These are phyloP conservation scores for Illadopsis cleaveri DNA, from an alignment of 2,113 vertebrate species.

Conservation along the genomic window DNA sequence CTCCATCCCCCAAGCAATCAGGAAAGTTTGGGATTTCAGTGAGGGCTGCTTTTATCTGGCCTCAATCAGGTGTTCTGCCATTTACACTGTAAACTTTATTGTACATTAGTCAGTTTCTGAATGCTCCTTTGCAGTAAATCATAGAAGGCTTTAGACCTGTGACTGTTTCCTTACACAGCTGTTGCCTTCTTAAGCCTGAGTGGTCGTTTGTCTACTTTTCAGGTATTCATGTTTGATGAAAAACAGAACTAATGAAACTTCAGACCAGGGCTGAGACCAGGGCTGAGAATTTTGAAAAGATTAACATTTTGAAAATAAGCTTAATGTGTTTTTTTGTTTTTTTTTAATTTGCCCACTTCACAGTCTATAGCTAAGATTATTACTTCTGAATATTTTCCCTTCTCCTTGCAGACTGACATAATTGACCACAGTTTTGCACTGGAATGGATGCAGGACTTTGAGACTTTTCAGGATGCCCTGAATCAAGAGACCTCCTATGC, in stretches of 20 bases:
- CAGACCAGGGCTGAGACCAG: no score
- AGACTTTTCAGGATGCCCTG: conserved; percentile 93
- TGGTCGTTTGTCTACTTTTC: neutral
- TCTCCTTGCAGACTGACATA: conserved; percentile 86
- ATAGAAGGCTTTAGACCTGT: neutral
- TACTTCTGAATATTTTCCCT: neutral
- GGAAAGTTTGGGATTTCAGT: neutral
- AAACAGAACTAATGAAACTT: neutral
- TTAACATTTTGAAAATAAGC: neutral
- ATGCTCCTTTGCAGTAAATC: neutral
- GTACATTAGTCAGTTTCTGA: neutral
- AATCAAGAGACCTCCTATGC: conserved; percentile 93
- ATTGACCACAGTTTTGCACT: conserved; percentile 95
- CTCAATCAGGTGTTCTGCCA: neutral
- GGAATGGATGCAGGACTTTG: conserved; percentile 99
- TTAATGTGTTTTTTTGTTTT: neutral
- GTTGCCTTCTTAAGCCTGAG: neutral
- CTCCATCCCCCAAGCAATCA: neutral
- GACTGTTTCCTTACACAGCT: neutral
- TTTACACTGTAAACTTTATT: neutral
- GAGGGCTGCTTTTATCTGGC: neutral
- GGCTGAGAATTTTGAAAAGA: neutral
- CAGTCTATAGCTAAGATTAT: neutral
- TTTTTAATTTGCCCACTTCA: neutral
- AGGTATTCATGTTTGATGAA: neutral